Base-by-base conservation (phyloP, 2,888 invertebrate species). In the Trichogramma evanescens region DNA sequence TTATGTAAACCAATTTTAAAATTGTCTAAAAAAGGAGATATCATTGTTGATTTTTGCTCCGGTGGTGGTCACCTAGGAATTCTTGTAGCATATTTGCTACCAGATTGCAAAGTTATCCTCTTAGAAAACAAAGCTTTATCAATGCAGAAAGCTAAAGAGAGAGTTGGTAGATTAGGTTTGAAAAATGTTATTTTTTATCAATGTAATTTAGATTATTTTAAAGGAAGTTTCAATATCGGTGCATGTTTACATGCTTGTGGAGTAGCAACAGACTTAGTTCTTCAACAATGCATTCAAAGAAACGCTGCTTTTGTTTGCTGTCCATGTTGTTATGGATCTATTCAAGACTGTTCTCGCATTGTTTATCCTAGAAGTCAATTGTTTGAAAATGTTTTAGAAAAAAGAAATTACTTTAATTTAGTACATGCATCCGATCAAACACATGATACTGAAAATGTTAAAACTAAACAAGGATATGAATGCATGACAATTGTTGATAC, bases 41-140 rank as follows among this genome's bases (percentile, higher is more conserved):
- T 83, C 10, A 90, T 96, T 68, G 91, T 96, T 0, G 96, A 97
- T 76, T 96, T 96, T 78, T 96, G 96, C 75, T 90, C 93, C 70
- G 96, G 96, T 2, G 90, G 93, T 69, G 96, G 96, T 0, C 95
- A 96, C 78, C 81, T 96, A 61, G 96, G 95, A 0, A 89, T 96
- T 64, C 76, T 95, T 5, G 73, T 95, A 39, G 95, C 95, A 0
- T 81, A 88, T 69, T 80, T 91, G 46, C 77, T 95, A 54, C 94
- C 94, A 0, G 79, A 85, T 26, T 92, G 92, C 73, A 82, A 84
- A 62, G 80, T 96, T 1, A 84, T 94, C 69, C 80, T 97, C 61
- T 80, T 96, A 56, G 96, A 97, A 77, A 96, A 96, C 73, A 96
- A 96, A 77, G 90, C 94, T 72, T 87, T 88, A 67, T 95, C 95